These are phyloP conservation scores for Meloidogyne exigua DNA, from an alignment of 1,140 invertebrate species.

Conservation along the genomic window DNA sequence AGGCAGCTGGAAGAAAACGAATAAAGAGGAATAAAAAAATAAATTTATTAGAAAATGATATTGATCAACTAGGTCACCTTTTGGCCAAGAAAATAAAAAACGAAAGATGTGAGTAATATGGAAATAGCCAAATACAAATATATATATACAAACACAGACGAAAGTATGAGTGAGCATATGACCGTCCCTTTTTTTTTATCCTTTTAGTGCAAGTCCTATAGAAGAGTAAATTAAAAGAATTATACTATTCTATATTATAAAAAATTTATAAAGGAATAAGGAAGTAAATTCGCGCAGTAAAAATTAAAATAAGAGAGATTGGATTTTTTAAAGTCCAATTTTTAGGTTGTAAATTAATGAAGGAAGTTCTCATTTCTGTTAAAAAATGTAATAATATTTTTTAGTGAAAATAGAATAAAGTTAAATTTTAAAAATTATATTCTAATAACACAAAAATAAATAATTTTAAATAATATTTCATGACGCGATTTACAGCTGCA, in stretches of 20 bases:
- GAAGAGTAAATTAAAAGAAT: background rate
- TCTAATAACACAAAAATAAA: background rate
- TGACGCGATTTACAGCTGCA: background rate
- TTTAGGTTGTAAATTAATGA: too few relatives aligned
- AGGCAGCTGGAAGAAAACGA: background rate
- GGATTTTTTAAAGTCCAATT: too few relatives aligned
- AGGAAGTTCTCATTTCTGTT: too few relatives aligned
- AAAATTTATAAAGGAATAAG: too few relatives aligned
- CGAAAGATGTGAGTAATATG: too few relatives aligned
- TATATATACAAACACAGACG: background rate
- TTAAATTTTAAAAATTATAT: too few relatives aligned
- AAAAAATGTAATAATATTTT: too few relatives aligned
- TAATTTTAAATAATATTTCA: background rate
- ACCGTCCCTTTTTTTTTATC: background rate
- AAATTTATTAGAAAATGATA: background rate
- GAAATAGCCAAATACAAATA: too few relatives aligned
- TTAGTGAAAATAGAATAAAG: too few relatives aligned
- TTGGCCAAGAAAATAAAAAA: background rate
- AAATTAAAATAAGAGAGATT: too few relatives aligned
- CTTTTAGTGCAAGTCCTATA: background rate
- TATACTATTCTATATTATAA: too few relatives aligned
- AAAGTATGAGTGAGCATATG: background rate
- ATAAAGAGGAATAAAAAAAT: background rate
- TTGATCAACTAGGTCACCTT: background rate
- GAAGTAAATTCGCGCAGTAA: background rate